These are phyloP conservation scores for Aspidoscelis tigris DNA, from an alignment of 2,113 vertebrate genomes.

Conservation along the genomic window DNA sequence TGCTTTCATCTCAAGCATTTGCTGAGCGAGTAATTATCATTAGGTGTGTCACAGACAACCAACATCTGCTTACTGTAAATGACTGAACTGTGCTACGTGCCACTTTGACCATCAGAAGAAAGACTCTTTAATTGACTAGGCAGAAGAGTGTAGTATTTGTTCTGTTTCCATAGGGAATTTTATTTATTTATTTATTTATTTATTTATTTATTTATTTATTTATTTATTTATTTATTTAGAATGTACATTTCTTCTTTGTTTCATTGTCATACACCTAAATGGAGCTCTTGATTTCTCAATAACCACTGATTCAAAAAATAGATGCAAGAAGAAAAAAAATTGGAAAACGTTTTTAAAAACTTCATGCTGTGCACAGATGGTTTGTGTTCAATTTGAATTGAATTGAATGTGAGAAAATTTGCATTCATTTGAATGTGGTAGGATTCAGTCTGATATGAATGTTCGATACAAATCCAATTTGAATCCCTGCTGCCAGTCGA, in stretches of 20 bases:
- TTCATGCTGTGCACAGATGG: accelerated
- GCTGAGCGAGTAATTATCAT: background rate
- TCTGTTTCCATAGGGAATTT: constrained; percentile 40
- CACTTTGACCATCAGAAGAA: background rate
- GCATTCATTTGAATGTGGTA: too few relatives aligned
- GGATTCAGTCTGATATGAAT: too few relatives aligned
- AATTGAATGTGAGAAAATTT: too few relatives aligned
- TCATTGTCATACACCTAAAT: constrained; percentile 60
- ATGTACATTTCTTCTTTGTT: constrained; percentile 43
- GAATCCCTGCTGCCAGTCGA: too few relatives aligned
- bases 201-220: too few relatives aligned
- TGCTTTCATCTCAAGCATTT: constrained; percentile 1
- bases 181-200: too few relatives aligned
- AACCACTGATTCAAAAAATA: constrained; percentile 57
- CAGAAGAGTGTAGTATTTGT: constrained; percentile 3
- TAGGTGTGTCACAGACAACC: background rate
- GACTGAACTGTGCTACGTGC: background rate
- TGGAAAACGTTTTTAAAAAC: constrained; percentile 44
- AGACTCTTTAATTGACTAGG: background rate
- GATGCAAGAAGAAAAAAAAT: constrained; percentile 47
- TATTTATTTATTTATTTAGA: constrained; percentile 14
- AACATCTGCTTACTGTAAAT: background rate
- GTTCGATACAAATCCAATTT: too few relatives aligned
- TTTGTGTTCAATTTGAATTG: too few relatives aligned
- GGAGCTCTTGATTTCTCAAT: constrained; percentile 44